These are phyloP conservation scores for Astur gentilis DNA, from an alignment of 2,113 vertebrate genomes.

Conservation along the genomic window DNA sequence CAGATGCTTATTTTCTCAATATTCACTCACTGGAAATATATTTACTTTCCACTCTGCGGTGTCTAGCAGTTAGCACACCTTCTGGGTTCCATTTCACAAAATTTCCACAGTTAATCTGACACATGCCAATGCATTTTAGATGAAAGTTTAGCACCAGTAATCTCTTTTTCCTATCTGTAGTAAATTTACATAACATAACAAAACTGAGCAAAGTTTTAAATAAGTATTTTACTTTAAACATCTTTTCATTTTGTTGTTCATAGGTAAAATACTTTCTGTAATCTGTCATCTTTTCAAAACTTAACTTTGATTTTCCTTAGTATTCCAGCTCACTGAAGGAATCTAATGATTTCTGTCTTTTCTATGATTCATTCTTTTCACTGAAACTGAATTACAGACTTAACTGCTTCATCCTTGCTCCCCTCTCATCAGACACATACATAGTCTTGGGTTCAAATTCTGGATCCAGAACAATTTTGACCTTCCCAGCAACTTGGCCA, in stretches of 20 bases:
- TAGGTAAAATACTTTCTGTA: background rate
- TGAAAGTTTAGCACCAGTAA: constrained; percentile 11
- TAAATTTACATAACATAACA: background rate
- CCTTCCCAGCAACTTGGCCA: background rate
- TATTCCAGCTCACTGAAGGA: background rate
- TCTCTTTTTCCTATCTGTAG: background rate
- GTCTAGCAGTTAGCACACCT: constrained; percentile 48
- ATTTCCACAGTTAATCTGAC: constrained; percentile 25
- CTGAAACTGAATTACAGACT: background rate
- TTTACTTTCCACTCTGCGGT: constrained; percentile 52
- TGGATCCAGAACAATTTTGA: background rate
- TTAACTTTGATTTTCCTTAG: background rate
- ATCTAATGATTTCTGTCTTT: background rate
- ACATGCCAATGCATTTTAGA: constrained; percentile 25
- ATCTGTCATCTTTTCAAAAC: background rate
- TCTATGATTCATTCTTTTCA: background rate
- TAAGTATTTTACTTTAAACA: background rate
- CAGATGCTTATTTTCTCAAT: constrained; percentile 74
- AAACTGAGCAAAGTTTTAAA: background rate
- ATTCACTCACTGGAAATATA: constrained; percentile 64
- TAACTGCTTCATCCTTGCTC: background rate
- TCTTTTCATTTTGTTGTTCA: background rate
- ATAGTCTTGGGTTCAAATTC: background rate
- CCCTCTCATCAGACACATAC: background rate
- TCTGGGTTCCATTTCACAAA: constrained; percentile 58